Conservation (phyloP, 2,113 vertebrate genomes). For the Noturus placidus region DNA sequence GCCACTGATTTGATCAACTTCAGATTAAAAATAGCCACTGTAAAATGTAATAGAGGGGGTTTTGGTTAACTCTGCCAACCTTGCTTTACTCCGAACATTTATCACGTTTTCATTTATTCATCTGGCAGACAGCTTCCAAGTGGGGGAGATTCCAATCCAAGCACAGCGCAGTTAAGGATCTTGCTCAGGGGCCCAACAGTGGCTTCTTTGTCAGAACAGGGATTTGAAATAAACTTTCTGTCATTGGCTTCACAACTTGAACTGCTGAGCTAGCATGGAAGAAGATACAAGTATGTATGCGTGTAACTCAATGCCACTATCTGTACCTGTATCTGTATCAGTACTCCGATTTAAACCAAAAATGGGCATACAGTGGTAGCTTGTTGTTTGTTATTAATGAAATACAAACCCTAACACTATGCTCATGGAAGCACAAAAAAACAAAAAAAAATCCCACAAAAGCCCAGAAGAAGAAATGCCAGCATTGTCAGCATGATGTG, state of each 20-base stretch:
- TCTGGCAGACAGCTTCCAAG: slow-evolving; percentile 10
- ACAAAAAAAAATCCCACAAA: not conserved
- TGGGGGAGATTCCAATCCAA: slow-evolving; percentile 16
- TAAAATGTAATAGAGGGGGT: not conserved
- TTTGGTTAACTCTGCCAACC: not conserved
- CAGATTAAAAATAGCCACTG: not conserved
- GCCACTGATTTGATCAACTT: not conserved
- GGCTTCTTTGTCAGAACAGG: not conserved
- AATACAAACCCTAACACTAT: not conserved
- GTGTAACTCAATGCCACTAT: not conserved
- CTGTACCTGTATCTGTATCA: not conserved
- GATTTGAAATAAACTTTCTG: slow-evolving; percentile 12
- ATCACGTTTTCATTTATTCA: slow-evolving; percentile 19
- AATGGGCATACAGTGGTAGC: not conserved
- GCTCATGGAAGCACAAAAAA: not conserved
- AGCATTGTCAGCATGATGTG: not conserved
- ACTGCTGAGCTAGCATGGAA: slow-evolving; percentile 4
- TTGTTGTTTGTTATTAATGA: not conserved
- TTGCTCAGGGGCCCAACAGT: not conserved
- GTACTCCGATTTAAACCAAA: not conserved
- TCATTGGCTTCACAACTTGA: not conserved
- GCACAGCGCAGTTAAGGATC: slow-evolving; percentile 3
- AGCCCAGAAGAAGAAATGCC: not conserved
- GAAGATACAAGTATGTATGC: not conserved
- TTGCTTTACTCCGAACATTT: not conserved